phyloP scores from a whole-genome alignment of 1,140 invertebrate species.

The Dufourea novaeangliae region DNA sequence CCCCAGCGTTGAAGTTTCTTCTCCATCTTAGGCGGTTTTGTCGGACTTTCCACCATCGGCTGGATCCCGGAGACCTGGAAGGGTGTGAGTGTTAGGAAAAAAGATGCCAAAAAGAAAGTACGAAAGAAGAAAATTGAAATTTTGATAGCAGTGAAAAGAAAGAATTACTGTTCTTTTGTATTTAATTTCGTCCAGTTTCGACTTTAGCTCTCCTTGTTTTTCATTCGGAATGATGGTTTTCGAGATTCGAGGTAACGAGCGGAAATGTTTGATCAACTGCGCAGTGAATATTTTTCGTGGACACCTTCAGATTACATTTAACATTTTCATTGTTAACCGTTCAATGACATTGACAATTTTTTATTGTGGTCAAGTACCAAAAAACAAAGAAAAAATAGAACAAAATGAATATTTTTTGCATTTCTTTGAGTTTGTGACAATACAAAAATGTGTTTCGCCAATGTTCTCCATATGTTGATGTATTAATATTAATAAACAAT shows the following conservation, averaged over 20 bases:
- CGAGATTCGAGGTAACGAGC: background rate
- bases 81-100: conserved; percentile 80
- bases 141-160: background rate
- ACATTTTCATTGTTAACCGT: background rate
- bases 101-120: conserved; percentile 42
- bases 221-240: background rate
- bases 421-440: background rate
- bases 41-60: background rate
- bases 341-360: background rate
- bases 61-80: conserved; percentile 69
- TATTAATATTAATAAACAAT: too few relatives aligned
- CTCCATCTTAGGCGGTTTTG: background rate
- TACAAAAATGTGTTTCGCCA: too few relatives aligned
- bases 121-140: conserved; percentile 26
- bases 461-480: background rate
- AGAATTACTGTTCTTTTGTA: background rate
- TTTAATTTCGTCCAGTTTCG: conserved; percentile 13
- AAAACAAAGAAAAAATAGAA: background rate
- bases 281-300: background rate
- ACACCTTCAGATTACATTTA: background rate
- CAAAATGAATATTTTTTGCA: background rate
- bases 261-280: background rate
- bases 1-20: background rate
- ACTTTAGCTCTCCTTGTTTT: background rate
- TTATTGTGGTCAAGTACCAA: background rate